Percentiles rank a stretch among this genome's conserved stretches.
These are phyloP conservation scores for Centruroides vittatus DNA, from an alignment of 1,140 invertebrate genomes.

Conservation along the genomic window DNA sequence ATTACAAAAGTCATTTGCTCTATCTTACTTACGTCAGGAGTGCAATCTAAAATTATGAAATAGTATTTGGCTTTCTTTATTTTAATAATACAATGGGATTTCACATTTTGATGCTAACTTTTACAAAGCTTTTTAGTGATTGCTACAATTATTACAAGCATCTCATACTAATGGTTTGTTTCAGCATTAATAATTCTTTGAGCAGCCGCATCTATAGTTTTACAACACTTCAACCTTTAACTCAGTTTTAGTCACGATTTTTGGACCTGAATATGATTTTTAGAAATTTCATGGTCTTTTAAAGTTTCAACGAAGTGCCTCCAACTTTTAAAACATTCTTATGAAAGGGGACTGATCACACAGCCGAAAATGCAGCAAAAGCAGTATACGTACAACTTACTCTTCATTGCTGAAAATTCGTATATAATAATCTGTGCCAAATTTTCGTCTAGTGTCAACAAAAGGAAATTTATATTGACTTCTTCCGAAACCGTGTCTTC, in stretches of 20 bases:
- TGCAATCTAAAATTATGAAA: constrained; percentile 1
- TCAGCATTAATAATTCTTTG: too few species aligned
- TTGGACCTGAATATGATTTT: constrained; percentile 4
- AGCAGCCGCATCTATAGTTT: background rate
- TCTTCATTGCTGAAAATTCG: constrained; percentile 5
- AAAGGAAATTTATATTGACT: too few species aligned
- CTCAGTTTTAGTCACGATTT: constrained; percentile 6
- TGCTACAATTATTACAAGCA: constrained; percentile 7
- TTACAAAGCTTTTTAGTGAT: constrained; percentile 5
- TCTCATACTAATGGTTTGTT: background rate
- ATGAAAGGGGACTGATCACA: background rate
- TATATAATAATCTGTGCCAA: background rate
- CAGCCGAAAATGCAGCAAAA: background rate
- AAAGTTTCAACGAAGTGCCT: constrained; percentile 1
- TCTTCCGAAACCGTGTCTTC: too few species aligned
- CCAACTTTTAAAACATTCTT: constrained; percentile 1
- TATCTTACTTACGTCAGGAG: constrained; percentile 1
- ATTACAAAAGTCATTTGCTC: too few species aligned
- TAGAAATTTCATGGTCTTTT: constrained; percentile 2
- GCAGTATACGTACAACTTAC: background rate
- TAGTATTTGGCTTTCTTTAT: background rate
- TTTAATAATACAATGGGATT: background rate
- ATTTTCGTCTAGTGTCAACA: too few species aligned
- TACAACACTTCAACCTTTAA: constrained; percentile 7
- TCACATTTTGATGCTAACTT: background rate